Evolutionary conservation across 2,113 vertebrate genomes (phyloP).

Genomic region (Caloenas nicobarica): DNA sequence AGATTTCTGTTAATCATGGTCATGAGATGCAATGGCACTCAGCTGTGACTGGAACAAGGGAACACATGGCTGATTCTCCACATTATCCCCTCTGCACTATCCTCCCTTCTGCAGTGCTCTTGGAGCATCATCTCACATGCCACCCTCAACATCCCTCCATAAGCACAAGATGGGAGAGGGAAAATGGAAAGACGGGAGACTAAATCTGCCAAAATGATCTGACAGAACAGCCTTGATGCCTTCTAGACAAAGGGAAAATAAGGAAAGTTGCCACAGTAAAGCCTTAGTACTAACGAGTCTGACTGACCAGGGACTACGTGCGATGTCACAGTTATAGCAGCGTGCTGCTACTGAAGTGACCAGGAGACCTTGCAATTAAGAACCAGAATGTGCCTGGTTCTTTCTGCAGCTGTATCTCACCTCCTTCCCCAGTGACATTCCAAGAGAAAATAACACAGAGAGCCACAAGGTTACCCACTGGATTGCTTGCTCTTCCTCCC

Average conservation of each 20-base stretch:
- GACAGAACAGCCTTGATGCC: neutral
- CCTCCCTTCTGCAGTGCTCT: neutral
- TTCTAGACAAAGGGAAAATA: neutral
- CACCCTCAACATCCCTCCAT: neutral
- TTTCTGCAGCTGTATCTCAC: neutral
- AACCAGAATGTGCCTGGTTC: neutral
- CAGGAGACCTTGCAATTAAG: neutral
- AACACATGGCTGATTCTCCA: neutral
- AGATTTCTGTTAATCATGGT: neutral
- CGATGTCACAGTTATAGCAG: neutral
- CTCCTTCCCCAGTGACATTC: neutral
- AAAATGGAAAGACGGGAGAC: neutral
- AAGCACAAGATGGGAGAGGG: neutral
- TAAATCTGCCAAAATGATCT: neutral
- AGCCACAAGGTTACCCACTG: neutral
- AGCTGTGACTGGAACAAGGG: neutral
- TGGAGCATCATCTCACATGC: neutral
- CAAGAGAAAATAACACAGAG: neutral
- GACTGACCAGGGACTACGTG: fast-evolving
- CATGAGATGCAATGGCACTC: neutral
- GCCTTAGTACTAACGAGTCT: neutral
- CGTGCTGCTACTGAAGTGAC: neutral
- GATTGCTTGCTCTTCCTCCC: neutral
- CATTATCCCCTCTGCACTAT: no score
- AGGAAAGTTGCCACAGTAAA: neutral